phyloP scores from a whole-genome alignment of 2,797 vertebrate species.

The Meda fulgida region DNA sequence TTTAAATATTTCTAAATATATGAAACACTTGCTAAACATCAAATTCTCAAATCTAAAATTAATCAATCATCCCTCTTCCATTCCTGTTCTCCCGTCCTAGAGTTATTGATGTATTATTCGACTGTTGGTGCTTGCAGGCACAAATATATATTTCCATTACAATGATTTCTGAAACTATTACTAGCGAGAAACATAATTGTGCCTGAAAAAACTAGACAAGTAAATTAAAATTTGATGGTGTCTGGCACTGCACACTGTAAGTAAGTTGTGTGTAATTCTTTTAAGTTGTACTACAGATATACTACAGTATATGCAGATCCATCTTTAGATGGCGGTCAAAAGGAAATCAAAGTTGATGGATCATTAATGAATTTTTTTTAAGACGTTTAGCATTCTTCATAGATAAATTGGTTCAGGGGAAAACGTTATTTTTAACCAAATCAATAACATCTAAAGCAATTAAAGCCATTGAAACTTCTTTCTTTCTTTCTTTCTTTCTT shows the following conservation, averaged over 20 bases:
- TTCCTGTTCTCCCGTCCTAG: not conserved
- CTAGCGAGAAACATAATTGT: not conserved
- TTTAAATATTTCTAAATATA: not conserved
- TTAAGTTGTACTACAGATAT: not conserved
- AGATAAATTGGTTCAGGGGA: not conserved
- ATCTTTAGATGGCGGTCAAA: not conserved
- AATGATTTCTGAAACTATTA: not conserved
- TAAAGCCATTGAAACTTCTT: not conserved
- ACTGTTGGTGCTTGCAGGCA: not conserved
- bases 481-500: not conserved
- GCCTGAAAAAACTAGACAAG: not conserved
- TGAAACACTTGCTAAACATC: not conserved
- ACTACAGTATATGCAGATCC: not conserved
- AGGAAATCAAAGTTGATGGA: not conserved
- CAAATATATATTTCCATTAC: not conserved
- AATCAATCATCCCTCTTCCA: not conserved
- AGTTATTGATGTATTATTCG: not conserved
- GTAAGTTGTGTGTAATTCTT: not conserved
- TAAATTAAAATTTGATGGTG: not conserved
- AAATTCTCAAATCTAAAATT: not conserved
- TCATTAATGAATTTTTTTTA: not conserved
- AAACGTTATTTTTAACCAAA: not conserved
- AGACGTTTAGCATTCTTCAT: not conserved
- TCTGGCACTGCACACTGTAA: not conserved
- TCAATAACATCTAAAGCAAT: conserved; percentile 15